Conservation (phyloP, 2,797 vertebrate genomes). For the Adrianichthys oophorus region DNA sequence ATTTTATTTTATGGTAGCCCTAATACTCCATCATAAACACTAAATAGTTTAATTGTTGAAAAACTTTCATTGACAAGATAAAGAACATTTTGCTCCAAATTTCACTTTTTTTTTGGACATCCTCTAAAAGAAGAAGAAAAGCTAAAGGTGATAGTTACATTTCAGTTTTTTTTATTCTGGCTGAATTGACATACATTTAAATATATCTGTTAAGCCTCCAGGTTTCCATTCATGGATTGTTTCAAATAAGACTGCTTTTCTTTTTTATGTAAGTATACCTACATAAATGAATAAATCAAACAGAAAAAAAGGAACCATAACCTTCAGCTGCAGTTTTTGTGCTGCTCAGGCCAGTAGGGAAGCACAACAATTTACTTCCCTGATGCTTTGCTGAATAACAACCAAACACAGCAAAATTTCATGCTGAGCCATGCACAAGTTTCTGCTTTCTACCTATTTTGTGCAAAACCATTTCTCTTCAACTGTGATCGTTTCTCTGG, state of each 20-base stretch:
- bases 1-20: too few species aligned
- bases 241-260: not conserved
- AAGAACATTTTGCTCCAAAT: too few species aligned
- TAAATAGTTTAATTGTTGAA: too few species aligned
- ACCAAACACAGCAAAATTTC: conserved; percentile 25
- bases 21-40: too few species aligned
- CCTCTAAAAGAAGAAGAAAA: too few species aligned
- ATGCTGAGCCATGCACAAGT: conserved; percentile 28
- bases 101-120: too few species aligned
- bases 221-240: not conserved
- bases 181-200: too few species aligned
- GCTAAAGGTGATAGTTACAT: too few species aligned
- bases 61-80: too few species aligned
- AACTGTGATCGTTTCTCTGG: conserved; percentile 22
- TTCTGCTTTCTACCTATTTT: conserved; percentile 23
- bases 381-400: conserved; percentile 32
- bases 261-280: conserved; percentile 1
- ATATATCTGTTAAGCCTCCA: too few species aligned
- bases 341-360: conserved; percentile 33
- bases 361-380: conserved; percentile 40
- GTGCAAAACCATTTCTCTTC: conserved; percentile 25
- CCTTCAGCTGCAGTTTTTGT: conserved; percentile 5
- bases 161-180: too few species aligned
- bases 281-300: not conserved
- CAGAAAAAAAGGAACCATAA: not conserved